Evolutionary conservation across 2,888 invertebrate genomes (phyloP), one percentile per base, ranked within the genome.

Genomic region (Molanna angustata): DNA sequence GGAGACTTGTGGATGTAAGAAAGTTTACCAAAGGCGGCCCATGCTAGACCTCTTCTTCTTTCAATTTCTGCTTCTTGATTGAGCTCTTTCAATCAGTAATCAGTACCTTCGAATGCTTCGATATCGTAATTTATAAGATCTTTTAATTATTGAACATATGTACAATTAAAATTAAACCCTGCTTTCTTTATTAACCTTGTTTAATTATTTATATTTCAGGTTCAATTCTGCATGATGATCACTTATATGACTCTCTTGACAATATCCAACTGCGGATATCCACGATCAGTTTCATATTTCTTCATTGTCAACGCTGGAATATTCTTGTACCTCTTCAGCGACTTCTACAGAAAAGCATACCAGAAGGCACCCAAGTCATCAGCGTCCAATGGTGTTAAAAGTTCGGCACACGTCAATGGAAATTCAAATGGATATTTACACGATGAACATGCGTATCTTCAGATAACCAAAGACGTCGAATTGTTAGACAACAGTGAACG

Each of bases 171-270:
- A n/a, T n/a, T n/a, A n/a, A n/a, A n/a, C n/a, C n/a, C n/a, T n/a
- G n/a, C n/a, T n/a, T n/a, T n/a, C n/a, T n/a, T n/a, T n/a, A n/a
- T n/a, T n/a, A n/a, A n/a, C n/a, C n/a, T n/a, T n/a, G n/a, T n/a
- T n/a, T 11, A 35, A 35, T 35, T 11, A 17, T 16, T 37, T 16
- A 33, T 17, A 51, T 72, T 71, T 14, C 72, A 84, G 83, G 67
- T 79, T 1, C 88, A 88, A 65, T 87, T 88, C 62, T 70, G 80
- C 19, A 65, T 87, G 33, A 85, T 87, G 77, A 71, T 87, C 17
- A 65, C 71, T 6, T 87, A 86, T 65, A 78, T 86, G 67, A 65
- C 72, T 18, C 69, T 73, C 65, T 78, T 75, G 0, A 72, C 82
- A 55, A 74, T 79, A 61, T 79, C 80, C 53, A 80, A 81, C 57